Conservation (phyloP, 2,113 vertebrate genomes). For the Cyprinus carpio region DNA sequence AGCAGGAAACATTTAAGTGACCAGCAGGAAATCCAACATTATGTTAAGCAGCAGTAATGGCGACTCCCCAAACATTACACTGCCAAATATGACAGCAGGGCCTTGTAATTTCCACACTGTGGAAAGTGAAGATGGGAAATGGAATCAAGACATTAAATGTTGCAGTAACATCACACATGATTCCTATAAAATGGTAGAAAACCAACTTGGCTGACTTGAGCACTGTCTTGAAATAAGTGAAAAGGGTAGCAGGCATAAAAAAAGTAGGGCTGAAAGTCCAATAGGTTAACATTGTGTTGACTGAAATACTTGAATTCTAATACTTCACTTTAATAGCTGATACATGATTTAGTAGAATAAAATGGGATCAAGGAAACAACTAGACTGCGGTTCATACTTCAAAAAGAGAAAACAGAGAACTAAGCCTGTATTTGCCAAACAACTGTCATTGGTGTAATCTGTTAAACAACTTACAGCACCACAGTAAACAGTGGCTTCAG, state of each 20-base stretch:
- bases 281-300: not conserved
- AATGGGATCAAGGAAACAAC: not conserved
- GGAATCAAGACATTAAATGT: not conserved
- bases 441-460: not conserved
- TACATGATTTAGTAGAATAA: not conserved
- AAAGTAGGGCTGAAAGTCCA: not conserved
- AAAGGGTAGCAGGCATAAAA: not conserved
- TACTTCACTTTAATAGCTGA: not conserved
- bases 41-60: slow-evolving; percentile 17
- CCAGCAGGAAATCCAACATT: slow-evolving; percentile 17
- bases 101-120: slow-evolving; percentile 9
- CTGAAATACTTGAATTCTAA: not conserved
- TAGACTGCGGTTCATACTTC: not conserved
- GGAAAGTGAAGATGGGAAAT: slow-evolving; percentile 11
- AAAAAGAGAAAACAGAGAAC: not conserved
- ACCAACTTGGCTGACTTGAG: not conserved
- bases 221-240: not conserved
- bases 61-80: not conserved
- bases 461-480: not conserved
- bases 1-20: slow-evolving; percentile 32
- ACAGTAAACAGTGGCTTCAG: not conserved
- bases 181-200: slow-evolving; percentile 5
- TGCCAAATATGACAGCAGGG: slow-evolving; percentile 1
- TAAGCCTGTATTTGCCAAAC: not conserved
- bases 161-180: not conserved